A percentile compares a stretch with the other conserved stretches of the same genome.
phyloP scores from a whole-genome alignment of 1,140 invertebrate genomes.

The Agrilus planipennis region DNA sequence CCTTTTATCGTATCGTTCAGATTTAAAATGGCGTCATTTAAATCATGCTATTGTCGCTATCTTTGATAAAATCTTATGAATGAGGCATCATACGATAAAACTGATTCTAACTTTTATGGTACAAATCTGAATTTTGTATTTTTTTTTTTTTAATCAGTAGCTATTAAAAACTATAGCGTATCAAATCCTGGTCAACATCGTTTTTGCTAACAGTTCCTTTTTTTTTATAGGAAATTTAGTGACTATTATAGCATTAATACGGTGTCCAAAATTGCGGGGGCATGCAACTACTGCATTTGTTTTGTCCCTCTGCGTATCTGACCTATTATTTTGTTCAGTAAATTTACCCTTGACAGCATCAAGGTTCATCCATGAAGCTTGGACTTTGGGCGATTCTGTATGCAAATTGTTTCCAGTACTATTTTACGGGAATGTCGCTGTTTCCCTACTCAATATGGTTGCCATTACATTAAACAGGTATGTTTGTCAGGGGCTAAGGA shows the following conservation, averaged over 20 bases:
- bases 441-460: constrained; percentile 78
- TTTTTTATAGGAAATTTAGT: constrained; percentile 61
- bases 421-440: constrained; percentile 81
- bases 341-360: constrained; percentile 75
- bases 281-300: constrained; percentile 83
- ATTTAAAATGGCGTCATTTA: too few species aligned
- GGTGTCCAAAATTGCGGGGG: constrained; percentile 59
- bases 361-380: constrained; percentile 66
- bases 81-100: background rate
- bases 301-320: constrained; percentile 71
- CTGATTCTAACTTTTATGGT: background rate
- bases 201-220: background rate
- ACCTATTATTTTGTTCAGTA: constrained; percentile 72
- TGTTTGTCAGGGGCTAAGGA: background rate
- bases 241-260: constrained; percentile 62
- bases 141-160: background rate
- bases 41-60: background rate
- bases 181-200: constrained; percentile 5
- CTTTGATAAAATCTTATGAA: background rate
- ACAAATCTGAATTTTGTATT: background rate
- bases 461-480: constrained; percentile 82
- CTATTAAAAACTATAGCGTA: background rate
- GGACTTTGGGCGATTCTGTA: constrained; percentile 65
- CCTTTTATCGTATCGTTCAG: too few species aligned
- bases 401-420: constrained; percentile 79